phyloP scores from a whole-genome alignment of 2,113 vertebrate species.

The Abramis brama region DNA sequence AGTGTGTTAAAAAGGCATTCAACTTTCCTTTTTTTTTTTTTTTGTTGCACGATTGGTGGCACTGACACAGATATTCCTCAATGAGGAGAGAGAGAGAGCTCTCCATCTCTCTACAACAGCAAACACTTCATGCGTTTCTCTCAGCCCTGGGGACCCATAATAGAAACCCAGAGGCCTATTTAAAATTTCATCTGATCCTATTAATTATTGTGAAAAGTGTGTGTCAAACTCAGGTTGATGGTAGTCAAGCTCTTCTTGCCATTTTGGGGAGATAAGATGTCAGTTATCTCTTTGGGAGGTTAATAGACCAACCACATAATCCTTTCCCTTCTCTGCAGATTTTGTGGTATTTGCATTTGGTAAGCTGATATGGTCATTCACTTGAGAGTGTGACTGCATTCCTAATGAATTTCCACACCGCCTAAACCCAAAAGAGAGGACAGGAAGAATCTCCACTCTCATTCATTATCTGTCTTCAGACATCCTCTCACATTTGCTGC shows the following conservation, averaged over 20 bases:
- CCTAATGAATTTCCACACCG: conserved; percentile 66
- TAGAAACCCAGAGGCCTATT: conserved; percentile 60
- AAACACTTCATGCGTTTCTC: conserved; percentile 41
- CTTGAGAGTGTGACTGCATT: conserved; percentile 66
- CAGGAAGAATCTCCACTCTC: conserved; percentile 49
- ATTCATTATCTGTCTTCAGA: conserved; percentile 52
- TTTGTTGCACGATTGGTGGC: background rate
- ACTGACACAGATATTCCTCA: conserved; percentile 18
- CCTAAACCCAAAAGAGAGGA: conserved; percentile 48
- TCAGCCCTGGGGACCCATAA: conserved; percentile 57
- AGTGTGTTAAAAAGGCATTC: conserved; percentile 24
- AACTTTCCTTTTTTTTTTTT: background rate
- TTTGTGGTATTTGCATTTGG: conserved; percentile 68
- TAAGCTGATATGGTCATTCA: conserved; percentile 71
- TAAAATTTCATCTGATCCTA: conserved; percentile 67
- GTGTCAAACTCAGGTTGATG: conserved; percentile 62
- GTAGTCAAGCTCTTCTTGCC: conserved; percentile 61
- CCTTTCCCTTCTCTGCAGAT: conserved; percentile 64
- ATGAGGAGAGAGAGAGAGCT: conserved; percentile 31
- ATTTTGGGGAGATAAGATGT: conserved; percentile 67
- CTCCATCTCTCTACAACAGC: conserved; percentile 33
- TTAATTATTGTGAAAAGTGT: conserved; percentile 66
- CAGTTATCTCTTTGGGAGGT: conserved; percentile 68
- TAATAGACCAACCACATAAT: conserved; percentile 69
- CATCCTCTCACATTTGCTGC: conserved; percentile 23